Evolutionary conservation across 2,888 invertebrate species (phyloP).

Genomic region (Dolomedes plantarius): DNA sequence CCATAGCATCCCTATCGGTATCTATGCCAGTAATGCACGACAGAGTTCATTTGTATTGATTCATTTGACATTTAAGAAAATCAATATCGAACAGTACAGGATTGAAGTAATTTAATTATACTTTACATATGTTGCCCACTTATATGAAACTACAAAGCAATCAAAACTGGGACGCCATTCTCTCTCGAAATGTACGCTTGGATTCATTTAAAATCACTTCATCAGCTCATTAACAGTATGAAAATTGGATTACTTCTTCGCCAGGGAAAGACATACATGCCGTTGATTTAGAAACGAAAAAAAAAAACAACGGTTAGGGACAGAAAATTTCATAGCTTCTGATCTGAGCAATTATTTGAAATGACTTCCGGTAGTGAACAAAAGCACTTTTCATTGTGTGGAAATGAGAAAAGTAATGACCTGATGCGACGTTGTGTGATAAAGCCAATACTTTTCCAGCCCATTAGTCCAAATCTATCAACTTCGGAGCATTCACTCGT

Average conservation of each 20-base stretch:
- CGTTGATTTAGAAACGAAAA: background rate
- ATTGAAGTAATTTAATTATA: too few species aligned
- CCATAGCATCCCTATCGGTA: too few species aligned
- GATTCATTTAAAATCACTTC: background rate
- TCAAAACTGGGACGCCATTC: too few species aligned
- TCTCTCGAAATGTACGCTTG: too few species aligned
- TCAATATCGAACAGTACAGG: too few species aligned
- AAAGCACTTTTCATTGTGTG: background rate
- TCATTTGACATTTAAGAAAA: too few species aligned
- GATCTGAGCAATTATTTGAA: background rate
- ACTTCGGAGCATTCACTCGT: background rate
- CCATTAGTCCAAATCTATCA: background rate
- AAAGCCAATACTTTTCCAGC: background rate
- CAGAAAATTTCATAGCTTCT: background rate
- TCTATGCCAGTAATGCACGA: too few species aligned
- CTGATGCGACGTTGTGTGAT: background rate
- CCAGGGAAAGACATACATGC: too few species aligned
- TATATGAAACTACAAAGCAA: too few species aligned
- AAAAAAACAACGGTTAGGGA: background rate
- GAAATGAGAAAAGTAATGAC: background rate
- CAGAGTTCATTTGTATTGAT: too few species aligned
- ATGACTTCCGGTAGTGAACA: background rate
- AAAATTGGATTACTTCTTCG: too few species aligned
- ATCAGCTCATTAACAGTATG: background rate
- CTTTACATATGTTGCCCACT: too few species aligned